Evolutionary conservation across 2,113 vertebrate genomes (phyloP), one percentile per base, ranked within the genome.

Genomic region (Urocynchramus pylzowi): DNA sequence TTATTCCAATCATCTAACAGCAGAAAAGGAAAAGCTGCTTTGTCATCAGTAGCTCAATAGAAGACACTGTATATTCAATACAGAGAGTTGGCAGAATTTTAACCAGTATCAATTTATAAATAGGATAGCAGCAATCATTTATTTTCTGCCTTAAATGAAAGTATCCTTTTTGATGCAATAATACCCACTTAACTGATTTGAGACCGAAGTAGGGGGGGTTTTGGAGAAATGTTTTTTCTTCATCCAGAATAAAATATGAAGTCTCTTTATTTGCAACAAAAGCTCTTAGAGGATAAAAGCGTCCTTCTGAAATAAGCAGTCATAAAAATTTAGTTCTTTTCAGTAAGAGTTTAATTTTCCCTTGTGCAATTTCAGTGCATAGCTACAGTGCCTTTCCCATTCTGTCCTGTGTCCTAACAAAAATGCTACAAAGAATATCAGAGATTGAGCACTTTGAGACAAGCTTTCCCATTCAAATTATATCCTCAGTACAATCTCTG

Each of bases 131-230:
- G 79, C 70, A 93, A 93, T 96, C 88, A 90, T 96, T 94, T 96
- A 92, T 96, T 97, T 98, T 92, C 86, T 86, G 64, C 70, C 75
- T 97, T 90, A 93, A 96, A 94, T 89, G 52, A 91, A 95, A 95
- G 53, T 90, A 68, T 82, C 67, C 47, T 75, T 89, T 95, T 87
- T 93, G 47, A 37, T 77, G 41, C 20, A 92, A 91, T 90, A 92
- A 68, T 85, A 67, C 24, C 88, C 67, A 93, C 84, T 97, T 94
- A 84, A 81, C 94, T 84, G 86, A 96, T 96, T 96, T 95, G 81
- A 94, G 93, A 70, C 82, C 37, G 7, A 88, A 95, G 81, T 20
- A 81, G 45, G 12, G 31, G 6, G 12, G 1, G 4, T 69, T 84
- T 95, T 88, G 10, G 56, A 93, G 63, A 79, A 89, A 44, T 69